Conservation (phyloP, 2,113 vertebrate genomes). For the Ciconia boyciana region DNA sequence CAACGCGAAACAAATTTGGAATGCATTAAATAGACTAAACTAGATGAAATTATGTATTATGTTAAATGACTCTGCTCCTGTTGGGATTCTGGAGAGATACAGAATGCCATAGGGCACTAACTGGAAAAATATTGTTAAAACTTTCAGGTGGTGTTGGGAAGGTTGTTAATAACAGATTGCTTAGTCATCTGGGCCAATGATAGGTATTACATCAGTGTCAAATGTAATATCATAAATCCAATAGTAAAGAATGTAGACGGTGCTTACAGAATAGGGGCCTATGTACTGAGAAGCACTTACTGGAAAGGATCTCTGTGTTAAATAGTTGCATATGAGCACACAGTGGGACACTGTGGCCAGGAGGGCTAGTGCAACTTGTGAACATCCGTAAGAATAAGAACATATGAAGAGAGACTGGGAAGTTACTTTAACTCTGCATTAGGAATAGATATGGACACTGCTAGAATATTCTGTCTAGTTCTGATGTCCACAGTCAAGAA, state of each 20-base stretch:
- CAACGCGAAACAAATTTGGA: not conserved
- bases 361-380: not conserved
- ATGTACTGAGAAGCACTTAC: not conserved
- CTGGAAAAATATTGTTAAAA: not conserved
- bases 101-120: not conserved
- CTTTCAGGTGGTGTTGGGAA: not conserved
- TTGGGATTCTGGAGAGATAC: not conserved
- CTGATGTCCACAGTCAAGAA: not conserved
- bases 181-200: not conserved
- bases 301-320: not conserved
- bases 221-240: not conserved
- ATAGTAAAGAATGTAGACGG: not conserved
- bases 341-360: not conserved
- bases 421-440: not conserved
- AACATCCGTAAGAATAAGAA: not conserved
- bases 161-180: not conserved
- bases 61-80: not conserved
- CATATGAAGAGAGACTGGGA: not conserved
- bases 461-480: not conserved
- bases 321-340: not conserved
- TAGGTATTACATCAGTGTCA: not conserved
- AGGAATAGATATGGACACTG: not conserved
- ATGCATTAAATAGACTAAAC: not conserved
- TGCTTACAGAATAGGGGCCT: not conserved
- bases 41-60: not conserved